Evolutionary conservation across 1,140 invertebrate genomes (phyloP).

Genomic region (Parapsyche elsis): DNA sequence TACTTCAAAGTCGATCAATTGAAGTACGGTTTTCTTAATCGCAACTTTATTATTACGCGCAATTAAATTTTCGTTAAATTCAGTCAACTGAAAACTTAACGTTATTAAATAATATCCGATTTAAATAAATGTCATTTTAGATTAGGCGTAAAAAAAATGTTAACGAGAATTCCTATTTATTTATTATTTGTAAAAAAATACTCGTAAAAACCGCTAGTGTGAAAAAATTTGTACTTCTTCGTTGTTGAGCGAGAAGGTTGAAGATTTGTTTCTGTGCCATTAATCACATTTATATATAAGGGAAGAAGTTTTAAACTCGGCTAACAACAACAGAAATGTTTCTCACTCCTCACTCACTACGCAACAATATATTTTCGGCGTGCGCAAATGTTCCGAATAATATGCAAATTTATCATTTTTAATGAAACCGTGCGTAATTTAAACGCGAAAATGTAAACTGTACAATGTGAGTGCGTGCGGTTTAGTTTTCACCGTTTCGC

Average conservation of each 20-base stretch:
- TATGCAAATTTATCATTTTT: neutral
- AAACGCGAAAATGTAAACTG: neutral
- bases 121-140: too few relatives aligned
- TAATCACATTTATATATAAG: conserved; percentile 1
- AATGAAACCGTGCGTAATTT: neutral
- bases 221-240: neutral
- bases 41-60: too few relatives aligned
- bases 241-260: neutral
- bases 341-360: neutral
- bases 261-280: conserved; percentile 4
- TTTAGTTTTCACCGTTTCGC: too few relatives aligned
- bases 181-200: neutral
- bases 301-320: neutral
- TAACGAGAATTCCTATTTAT: too few relatives aligned
- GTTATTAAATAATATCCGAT: too few relatives aligned
- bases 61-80: too few relatives aligned
- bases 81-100: too few relatives aligned
- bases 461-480: too few relatives aligned
- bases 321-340: neutral
- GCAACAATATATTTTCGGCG: neutral
- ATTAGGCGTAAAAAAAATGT: too few relatives aligned
- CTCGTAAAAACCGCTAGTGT: neutral
- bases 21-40: too few relatives aligned
- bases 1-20: too few relatives aligned
- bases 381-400: conserved; percentile 4